Evolutionary conservation across 2,888 invertebrate genomes (phyloP), one percentile per base, ranked within the genome.

Genomic region (Carcina quercana): DNA sequence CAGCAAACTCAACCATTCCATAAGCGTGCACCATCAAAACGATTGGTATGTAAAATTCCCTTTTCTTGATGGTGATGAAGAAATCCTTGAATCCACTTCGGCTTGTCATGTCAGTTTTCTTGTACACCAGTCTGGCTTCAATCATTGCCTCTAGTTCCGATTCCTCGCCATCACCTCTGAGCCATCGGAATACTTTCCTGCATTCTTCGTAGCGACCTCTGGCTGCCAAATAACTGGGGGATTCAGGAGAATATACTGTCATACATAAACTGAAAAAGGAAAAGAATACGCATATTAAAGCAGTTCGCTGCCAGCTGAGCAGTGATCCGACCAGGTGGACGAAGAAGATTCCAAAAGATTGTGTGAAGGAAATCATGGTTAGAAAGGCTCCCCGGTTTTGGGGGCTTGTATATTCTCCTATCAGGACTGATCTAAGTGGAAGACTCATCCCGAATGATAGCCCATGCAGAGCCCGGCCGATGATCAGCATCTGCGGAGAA

Each of bases 181-280:
- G 78, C 80, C 86, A 88, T 32, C 69, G 63, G 11, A 89, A 87
- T 0, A 86, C 75, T 13, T 63, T 54, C 38, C 83, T 74, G 3
- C 90, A 89, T 28, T 88, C 82, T 0, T 78, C 74, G 2, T 73
- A 62, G 10, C 67, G 73, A 0, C 85, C 86, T 46, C 80, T 86
- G 1, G 85, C 73, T 0, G 87, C 76, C 8, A 91, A 53, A 89
- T 89, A 91, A 34, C 83, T 83, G 0, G 90, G 90, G 3, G 89
- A 86, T 64, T 91, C 91, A 0, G 88, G 88, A 0, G 60, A 56
- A 25, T 58, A 67, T 6, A 66, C 50, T 0, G 59, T 67, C 60
- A 78, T 66, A 3, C 67, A 13, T 3, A 88, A 56, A 15, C 86
- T 79, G 5, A 74, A 47, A 4, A 85, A 46, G 1, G 86, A 76